phyloP scores from a whole-genome alignment of 2,113 vertebrate species.

The Trogon surrucura region DNA sequence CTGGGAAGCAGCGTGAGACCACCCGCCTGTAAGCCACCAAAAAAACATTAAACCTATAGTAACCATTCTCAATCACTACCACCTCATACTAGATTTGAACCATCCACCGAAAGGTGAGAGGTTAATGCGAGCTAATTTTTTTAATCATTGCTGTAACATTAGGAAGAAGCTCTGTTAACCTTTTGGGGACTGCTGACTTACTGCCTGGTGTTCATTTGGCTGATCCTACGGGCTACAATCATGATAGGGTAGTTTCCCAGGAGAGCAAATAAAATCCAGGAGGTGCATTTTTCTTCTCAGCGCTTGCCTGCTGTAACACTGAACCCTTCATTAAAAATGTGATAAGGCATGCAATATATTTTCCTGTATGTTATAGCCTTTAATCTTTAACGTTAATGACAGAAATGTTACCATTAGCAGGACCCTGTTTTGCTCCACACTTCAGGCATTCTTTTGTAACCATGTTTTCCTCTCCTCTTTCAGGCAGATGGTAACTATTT shows the following conservation, averaged over 20 bases:
- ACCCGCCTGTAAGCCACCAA: neutral
- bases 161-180: slow-evolving; percentile 66
- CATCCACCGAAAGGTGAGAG: slow-evolving; percentile 1
- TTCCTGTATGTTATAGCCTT: slow-evolving; percentile 52
- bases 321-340: slow-evolving; percentile 63
- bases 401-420: slow-evolving; percentile 34
- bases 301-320: slow-evolving; percentile 16
- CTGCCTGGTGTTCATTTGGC: slow-evolving; percentile 55
- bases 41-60: neutral
- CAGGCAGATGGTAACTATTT: slow-evolving; percentile 71
- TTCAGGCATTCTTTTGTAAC: slow-evolving; percentile 30
- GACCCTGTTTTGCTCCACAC: neutral
- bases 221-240: slow-evolving; percentile 24
- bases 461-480: neutral
- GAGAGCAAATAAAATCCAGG: slow-evolving; percentile 70
- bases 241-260: slow-evolving; percentile 42
- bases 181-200: slow-evolving; percentile 54
- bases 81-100: slow-evolving; percentile 40
- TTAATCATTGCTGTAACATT: slow-evolving; percentile 52
- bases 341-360: slow-evolving; percentile 54
- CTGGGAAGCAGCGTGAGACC: neutral
- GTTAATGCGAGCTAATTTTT: slow-evolving; percentile 50
- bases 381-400: slow-evolving; percentile 55
- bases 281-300: slow-evolving; percentile 59
- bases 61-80: neutral